A percentile compares a stretch with the other conserved stretches of the same genome.
Evolutionary conservation across 2,113 vertebrate genomes (phyloP).

Genomic region (Sarotherodon lohbergeri): DNA sequence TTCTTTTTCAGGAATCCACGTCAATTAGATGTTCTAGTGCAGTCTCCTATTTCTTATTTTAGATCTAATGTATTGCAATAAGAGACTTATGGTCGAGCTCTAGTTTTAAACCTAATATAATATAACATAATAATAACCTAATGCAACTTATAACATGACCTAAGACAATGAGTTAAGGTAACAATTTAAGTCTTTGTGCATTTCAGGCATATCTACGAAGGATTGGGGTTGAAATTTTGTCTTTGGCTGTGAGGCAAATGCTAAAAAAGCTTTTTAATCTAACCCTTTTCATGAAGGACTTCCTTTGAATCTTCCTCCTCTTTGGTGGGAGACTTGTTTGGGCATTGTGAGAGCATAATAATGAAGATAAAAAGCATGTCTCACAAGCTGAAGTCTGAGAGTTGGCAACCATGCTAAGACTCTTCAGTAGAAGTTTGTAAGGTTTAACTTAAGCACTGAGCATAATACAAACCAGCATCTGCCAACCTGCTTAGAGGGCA

Average conservation of each 20-base stretch:
- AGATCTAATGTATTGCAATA: not conserved
- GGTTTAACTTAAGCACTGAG: not conserved
- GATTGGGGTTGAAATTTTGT: not conserved
- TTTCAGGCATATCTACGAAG: not conserved
- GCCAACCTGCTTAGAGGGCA: not conserved
- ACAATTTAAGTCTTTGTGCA: not conserved
- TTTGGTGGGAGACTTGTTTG: not conserved
- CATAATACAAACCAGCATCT: not conserved
- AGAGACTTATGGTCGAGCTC: not conserved
- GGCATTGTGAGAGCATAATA: not conserved
- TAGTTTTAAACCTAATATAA: not conserved
- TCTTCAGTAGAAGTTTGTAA: not conserved
- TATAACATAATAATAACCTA: not conserved
- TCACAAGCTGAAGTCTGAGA: not conserved
- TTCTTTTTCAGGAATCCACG: not conserved
- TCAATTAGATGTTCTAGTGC: not conserved
- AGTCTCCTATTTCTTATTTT: not conserved
- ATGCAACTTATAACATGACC: not conserved
- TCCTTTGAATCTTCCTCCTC: not conserved
- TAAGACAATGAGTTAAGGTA: not conserved
- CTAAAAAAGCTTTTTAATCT: not conserved
- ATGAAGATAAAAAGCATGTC: not conserved
- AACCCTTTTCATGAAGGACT: not conserved
- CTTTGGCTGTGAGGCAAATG: not conserved
- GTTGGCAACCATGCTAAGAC: not conserved